A percentile compares a stretch with the other conserved stretches of the same genome.
These are phyloP conservation scores for Pollenia griseotomentosa DNA, from an alignment of 2,888 invertebrate species.

Conservation along the genomic window DNA sequence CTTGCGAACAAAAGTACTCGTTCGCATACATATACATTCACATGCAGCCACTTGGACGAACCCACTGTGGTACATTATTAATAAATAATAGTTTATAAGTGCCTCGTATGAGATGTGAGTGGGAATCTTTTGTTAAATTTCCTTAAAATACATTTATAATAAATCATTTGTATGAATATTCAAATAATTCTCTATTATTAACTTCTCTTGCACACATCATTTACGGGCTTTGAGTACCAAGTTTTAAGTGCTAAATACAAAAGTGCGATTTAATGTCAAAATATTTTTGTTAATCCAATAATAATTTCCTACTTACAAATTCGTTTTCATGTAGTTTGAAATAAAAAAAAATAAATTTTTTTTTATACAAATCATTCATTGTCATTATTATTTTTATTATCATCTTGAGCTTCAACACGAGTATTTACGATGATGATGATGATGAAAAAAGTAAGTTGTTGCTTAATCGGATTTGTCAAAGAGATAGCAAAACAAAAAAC, in stretches of 20 bases:
- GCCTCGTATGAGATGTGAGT: conserved; percentile 36
- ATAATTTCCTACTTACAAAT: conserved; percentile 66
- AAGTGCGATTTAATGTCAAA: conserved; percentile 67
- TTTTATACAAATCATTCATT: conserved; percentile 10
- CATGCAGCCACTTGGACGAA: neutral
- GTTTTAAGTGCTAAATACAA: conserved; percentile 57
- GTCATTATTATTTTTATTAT: conserved; percentile 23
- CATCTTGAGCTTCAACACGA: conserved; percentile 35
- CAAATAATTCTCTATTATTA: conserved; percentile 42
- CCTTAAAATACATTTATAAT: conserved; percentile 19
- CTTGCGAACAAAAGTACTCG: conserved; percentile 35
- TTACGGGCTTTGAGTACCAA: conserved; percentile 18
- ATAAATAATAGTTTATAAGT: conserved; percentile 12
- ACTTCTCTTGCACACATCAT: conserved; percentile 12
- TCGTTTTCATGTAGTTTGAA: conserved; percentile 10
- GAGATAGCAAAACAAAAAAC: neutral
- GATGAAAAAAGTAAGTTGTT: conserved; percentile 17
- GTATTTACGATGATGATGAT: conserved; percentile 17
- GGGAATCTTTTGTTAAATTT: conserved; percentile 43
- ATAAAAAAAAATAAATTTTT: neutral
- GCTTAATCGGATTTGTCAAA: conserved; percentile 64
- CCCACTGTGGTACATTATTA: no score
- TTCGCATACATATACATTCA: neutral
- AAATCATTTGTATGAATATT: conserved; percentile 58
- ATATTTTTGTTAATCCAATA: conserved; percentile 69